Percentiles rank a stretch among this genome's conserved stretches.
These are phyloP conservation scores for Sapajus apella DNA, from an alignment of 2,113 vertebrate genomes.

Conservation along the genomic window DNA sequence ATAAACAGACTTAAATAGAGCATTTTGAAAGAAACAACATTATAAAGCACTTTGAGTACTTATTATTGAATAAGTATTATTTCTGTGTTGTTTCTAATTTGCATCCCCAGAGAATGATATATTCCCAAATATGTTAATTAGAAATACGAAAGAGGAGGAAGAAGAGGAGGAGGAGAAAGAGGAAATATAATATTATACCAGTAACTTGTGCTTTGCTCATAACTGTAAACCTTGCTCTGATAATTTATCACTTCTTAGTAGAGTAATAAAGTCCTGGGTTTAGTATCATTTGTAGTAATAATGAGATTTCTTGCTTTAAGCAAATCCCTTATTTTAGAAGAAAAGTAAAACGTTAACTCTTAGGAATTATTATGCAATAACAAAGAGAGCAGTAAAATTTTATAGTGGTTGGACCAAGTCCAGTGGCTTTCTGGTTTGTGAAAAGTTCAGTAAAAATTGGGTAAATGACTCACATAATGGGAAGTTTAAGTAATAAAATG, in stretches of 20 bases:
- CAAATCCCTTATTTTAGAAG: slow-evolving; percentile 62
- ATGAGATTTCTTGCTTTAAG: slow-evolving; percentile 75
- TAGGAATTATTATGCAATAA: slow-evolving; percentile 69
- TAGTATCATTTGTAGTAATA: slow-evolving; percentile 63
- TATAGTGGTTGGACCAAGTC: slow-evolving; percentile 52
- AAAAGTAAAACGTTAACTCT: slow-evolving; percentile 75
- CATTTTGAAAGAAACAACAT: slow-evolving; percentile 34
- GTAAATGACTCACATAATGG: slow-evolving; percentile 50
- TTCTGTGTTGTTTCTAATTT: slow-evolving; percentile 45
- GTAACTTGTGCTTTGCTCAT: slow-evolving; percentile 17
- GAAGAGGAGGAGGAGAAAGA: not conserved
- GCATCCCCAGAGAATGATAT: not conserved
- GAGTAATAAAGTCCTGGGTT: slow-evolving; percentile 58
- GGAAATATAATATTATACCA: slow-evolving; percentile 13
- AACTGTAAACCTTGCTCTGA: slow-evolving; percentile 64
- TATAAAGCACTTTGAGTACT: slow-evolving; percentile 6
- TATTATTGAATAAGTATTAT: slow-evolving; percentile 18
- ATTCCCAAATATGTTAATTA: slow-evolving; percentile 19
- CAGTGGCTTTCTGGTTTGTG: slow-evolving; percentile 52
- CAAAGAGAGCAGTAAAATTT: slow-evolving; percentile 70
- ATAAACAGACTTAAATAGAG: not conserved
- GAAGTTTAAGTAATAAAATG: slow-evolving; percentile 59
- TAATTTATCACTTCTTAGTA: slow-evolving; percentile 63
- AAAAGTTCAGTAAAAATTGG: slow-evolving; percentile 64
- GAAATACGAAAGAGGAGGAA: not conserved